Evolutionary conservation across 1,140 invertebrate genomes (phyloP), one percentile per base, ranked within the genome.

Genomic region (Nasonia giraulti): DNA sequence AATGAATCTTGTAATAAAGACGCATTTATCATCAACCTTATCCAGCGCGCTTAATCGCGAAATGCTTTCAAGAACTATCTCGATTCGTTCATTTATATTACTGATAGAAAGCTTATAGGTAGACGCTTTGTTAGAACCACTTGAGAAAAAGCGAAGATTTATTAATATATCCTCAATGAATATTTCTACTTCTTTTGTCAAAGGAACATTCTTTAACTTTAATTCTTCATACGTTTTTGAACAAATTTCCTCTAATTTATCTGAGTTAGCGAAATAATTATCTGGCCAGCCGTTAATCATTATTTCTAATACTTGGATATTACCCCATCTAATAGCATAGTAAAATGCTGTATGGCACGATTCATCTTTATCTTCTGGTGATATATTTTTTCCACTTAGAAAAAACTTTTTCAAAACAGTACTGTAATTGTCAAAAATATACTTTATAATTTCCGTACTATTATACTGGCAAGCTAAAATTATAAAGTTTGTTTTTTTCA

Each of bases 161-260:
- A 66, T 68, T 68, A 79, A 68, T 66, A 66, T 37, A 62, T 68
- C 62, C 68, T 66, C 77, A 66, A 79, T 55, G 33, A 66, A 68
- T 47, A 68, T 68, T 79, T 79, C 31, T 55, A 79, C 33, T 33
- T 79, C 50, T 2, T 62, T 23, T 37, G 55, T 10, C 20, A 79
- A 27, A 1, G 20, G 23, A 11, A 79, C 55, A 79, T 79, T 79
- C 4, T 66, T 79, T 20, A 79, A 79, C 17, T 79, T 62, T 20
- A 79, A 31, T 68, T 62, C 77, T 37, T 79, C 55, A 79, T 68
- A 79, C 1, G 77, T 27, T 68, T 37, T 62, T 5, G 77, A 79
- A 79, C 66, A 50, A n/a, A 79, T 79, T 68, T 79, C 77, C 27
- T 79, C 77, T n/a, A 79, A 79, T 62, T 66, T n/a, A 20, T 79